Percentiles rank a stretch among this genome's conserved stretches.
These are phyloP conservation scores for Choristoneura rosaceana DNA, from an alignment of 2,888 invertebrate species.

Conservation along the genomic window DNA sequence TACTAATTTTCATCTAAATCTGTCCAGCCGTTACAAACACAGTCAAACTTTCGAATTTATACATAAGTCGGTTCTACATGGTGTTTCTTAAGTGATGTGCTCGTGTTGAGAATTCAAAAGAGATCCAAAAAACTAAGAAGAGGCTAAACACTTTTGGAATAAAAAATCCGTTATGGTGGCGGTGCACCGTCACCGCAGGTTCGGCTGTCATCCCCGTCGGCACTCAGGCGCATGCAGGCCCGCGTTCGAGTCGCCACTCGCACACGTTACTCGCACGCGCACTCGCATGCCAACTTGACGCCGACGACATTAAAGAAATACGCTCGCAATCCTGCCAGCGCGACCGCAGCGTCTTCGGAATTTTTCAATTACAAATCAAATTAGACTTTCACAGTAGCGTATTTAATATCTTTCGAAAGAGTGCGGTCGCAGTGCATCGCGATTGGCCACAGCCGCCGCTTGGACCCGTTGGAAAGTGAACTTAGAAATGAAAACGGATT, in stretches of 20 bases:
- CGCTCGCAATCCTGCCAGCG: conserved; percentile 23
- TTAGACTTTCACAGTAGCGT: conserved; percentile 66
- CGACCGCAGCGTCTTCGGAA: conserved; percentile 57
- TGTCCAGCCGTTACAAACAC: no score
- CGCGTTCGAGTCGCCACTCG: conserved; percentile 34
- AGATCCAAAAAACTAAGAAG: conserved; percentile 5
- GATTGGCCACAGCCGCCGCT: conserved; percentile 56
- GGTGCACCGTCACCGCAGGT: conserved; percentile 11
- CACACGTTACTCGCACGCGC: conserved; percentile 31
- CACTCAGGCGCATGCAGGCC: conserved; percentile 40
- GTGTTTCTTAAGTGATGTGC: not conserved
- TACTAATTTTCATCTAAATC: no score
- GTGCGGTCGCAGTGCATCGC: conserved; percentile 63
- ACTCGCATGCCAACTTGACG: conserved; percentile 30
- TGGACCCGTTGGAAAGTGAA: conserved; percentile 69
- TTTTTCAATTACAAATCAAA: conserved; percentile 74
- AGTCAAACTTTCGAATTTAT: no score
- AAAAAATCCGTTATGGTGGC: conserved; percentile 22
- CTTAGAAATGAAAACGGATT: conserved; percentile 82
- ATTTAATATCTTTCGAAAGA: conserved; percentile 61
- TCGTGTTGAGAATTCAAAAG: conserved; percentile 1
- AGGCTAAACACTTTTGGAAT: conserved; percentile 13
- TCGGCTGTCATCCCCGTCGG: conserved; percentile 40
- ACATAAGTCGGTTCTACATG: not conserved
- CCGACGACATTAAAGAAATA: conserved; percentile 8